Evolutionary conservation across 2,113 vertebrate genomes (phyloP).

Genomic region (Leucoraja erinaceus): DNA sequence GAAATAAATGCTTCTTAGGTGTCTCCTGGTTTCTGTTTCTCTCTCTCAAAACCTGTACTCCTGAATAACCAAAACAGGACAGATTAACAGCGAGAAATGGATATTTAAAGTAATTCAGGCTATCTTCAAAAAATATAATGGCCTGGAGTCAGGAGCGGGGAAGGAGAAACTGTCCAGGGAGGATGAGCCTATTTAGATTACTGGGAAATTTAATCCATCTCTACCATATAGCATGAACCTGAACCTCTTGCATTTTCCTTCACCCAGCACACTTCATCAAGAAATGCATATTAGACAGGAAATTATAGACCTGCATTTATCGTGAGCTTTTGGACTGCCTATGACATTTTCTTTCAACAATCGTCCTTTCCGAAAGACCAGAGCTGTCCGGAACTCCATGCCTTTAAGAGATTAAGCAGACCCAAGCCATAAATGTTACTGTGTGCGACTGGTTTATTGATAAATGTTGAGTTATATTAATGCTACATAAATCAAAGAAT

Average conservation of each 20-base stretch:
- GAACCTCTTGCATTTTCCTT: not conserved
- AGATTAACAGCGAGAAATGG: conserved; percentile 3
- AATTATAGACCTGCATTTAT: not conserved
- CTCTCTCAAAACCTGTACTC: conserved; percentile 36
- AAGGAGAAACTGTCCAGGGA: conserved; percentile 32
- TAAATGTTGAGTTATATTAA: not conserved
- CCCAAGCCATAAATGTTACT: not conserved
- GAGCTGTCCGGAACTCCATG: not conserved
- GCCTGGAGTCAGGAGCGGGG: conserved; percentile 25
- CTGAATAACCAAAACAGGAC: conserved; percentile 14
- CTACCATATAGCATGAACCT: not conserved
- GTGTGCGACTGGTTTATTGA: not conserved
- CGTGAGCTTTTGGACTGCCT: not conserved
- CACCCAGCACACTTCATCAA: not conserved
- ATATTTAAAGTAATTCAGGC: not conserved
- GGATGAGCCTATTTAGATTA: not conserved
- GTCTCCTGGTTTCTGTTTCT: conserved; percentile 50
- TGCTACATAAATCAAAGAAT: not conserved
- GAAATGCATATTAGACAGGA: not conserved
- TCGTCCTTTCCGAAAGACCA: not conserved
- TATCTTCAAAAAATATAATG: not conserved
- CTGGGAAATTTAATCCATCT: conserved; percentile 22
- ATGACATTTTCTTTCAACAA: not conserved
- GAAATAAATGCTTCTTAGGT: conserved; percentile 83
- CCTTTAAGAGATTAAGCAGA: not conserved